phyloP scores from a whole-genome alignment of 2,113 vertebrate species.

The Eurystomus gularis region DNA sequence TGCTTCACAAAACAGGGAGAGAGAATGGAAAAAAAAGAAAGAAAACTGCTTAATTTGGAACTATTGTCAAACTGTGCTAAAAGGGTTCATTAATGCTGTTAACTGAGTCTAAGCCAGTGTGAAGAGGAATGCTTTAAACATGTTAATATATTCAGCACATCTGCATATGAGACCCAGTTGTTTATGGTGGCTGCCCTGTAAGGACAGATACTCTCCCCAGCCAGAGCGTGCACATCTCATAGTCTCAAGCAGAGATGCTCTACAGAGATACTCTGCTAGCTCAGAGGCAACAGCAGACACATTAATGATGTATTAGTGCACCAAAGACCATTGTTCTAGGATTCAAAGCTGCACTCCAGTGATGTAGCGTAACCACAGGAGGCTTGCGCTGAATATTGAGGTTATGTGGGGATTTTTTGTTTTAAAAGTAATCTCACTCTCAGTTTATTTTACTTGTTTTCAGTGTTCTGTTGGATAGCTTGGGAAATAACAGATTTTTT shows the following conservation, averaged over 20 bases:
- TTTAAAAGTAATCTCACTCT: neutral
- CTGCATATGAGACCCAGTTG: neutral
- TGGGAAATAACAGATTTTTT: neutral
- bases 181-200: neutral
- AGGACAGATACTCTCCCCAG: neutral
- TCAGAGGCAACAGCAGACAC: neutral
- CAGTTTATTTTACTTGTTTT: neutral
- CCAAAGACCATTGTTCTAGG: constrained; percentile 7
- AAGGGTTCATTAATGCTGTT: neutral
- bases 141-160: neutral
- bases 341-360: neutral
- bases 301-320: constrained; percentile 38
- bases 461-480: neutral
- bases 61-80: neutral
- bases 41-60: neutral
- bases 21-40: neutral
- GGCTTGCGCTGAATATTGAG: neutral
- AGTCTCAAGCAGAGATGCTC: neutral
- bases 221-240: neutral
- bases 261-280: neutral
- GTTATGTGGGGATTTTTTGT: neutral
- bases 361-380: neutral
- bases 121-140: neutral
- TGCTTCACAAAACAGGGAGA: neutral
- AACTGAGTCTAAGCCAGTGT: neutral